Evolutionary conservation across 2,888 invertebrate genomes (phyloP).

Genomic region (Rhingia campestris): DNA sequence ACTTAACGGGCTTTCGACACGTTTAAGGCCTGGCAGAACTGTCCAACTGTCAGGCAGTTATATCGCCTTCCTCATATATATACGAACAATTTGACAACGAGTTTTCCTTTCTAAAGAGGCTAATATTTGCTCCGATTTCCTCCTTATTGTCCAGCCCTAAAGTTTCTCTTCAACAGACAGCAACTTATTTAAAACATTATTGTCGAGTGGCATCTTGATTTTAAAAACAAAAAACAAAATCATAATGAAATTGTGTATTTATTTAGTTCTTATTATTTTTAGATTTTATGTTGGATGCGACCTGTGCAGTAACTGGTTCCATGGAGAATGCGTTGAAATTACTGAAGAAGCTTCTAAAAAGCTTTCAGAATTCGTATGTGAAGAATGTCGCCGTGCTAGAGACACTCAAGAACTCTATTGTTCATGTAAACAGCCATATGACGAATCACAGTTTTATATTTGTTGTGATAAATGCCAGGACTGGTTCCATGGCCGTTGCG

Average conservation of each 20-base stretch:
- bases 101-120: too few relatives aligned
- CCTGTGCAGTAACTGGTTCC: slow-evolving; percentile 99
- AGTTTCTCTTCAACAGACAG: too few relatives aligned
- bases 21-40: too few relatives aligned
- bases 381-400: slow-evolving; percentile 92
- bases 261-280: slow-evolving; percentile 53
- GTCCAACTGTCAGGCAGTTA: too few relatives aligned
- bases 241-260: neutral
- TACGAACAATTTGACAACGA: too few relatives aligned
- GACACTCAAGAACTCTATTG: slow-evolving; percentile 97
- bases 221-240: too few relatives aligned
- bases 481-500: slow-evolving; percentile 99
- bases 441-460: slow-evolving; percentile 99
- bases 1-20: too few relatives aligned
- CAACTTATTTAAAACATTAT: too few relatives aligned
- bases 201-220: too few relatives aligned
- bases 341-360: slow-evolving; percentile 95
- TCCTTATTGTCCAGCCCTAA: too few relatives aligned
- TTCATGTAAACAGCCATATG: slow-evolving; percentile 97
- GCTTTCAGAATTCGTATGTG: slow-evolving; percentile 94
- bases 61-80: too few relatives aligned
- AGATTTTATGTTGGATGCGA: slow-evolving; percentile 99
- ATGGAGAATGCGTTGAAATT: slow-evolving; percentile 97
- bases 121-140: too few relatives aligned
- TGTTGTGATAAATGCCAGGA: slow-evolving; percentile 99